Evolutionary conservation across 1,140 invertebrate genomes (phyloP), one percentile per base, ranked within the genome.

Genomic region (Drosophila miranda): DNA sequence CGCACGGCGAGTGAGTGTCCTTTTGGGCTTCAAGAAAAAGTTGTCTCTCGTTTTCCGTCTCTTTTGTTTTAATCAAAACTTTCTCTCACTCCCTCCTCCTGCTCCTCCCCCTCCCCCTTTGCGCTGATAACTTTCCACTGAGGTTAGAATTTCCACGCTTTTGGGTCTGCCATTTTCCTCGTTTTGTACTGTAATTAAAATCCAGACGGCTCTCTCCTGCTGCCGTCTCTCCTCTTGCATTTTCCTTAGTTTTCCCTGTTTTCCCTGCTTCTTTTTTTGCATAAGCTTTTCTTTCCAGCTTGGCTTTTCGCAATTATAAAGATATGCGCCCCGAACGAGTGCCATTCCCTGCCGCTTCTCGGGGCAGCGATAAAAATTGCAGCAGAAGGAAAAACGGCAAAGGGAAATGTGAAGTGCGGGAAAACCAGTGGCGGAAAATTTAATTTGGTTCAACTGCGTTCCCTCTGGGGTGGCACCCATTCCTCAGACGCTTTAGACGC

Each of bases 381-480:
- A 76, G 14, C 19, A 21, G 62, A 58, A 23, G 14, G 30, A 43
- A 38, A 38, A 21, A 38, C 13, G 45, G 54, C 63, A 59, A 19
- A 19, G 19, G 19, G 19, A 19, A 19, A 19, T 55, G 19, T 8
- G 59, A 49, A 42, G 38, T 21, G 44, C 42, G 43, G 16, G 56
- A 53, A 55, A 56, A 44, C 23, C 23, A 58, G 44, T 50, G 55
- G 58, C 38, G 30, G 46, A 66, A 74, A 74, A 87, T 78, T 80
- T 81, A 87, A 87, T 87, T 86, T 78, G 75, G 68, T 87, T 86
- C 75, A 82, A 87, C 66, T 81, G 82, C 38, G 52, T 30, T 61
- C 19, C 28, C 11, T 38, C 34, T 38, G 34, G n/a, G 45, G 19
- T 38, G 28, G 41, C 30, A 9, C 38, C 4, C 30, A 42, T 11